A percentile compares a stretch with the other conserved stretches of the same genome.
phyloP scores from a whole-genome alignment of 2,113 vertebrate genomes.

The Salvator merianae region DNA sequence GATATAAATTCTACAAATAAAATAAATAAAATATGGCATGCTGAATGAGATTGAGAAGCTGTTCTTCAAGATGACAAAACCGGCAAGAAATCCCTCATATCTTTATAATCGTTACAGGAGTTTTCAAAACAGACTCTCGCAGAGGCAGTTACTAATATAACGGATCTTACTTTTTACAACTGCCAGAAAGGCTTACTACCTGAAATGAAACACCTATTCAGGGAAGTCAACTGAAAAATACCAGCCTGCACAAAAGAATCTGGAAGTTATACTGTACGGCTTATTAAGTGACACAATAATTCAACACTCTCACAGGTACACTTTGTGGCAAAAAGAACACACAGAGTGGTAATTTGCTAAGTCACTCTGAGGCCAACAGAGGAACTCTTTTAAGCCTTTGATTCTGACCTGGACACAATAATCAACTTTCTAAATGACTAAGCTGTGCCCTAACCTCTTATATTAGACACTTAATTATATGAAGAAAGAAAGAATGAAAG shows the following conservation, averaged over 20 bases:
- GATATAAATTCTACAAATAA: no score
- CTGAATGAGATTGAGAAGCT: not conserved
- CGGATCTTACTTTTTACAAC: no score
- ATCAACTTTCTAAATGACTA: not conserved
- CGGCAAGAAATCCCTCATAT: not conserved
- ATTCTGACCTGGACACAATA: no score
- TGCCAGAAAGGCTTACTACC: not conserved
- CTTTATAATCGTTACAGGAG: not conserved
- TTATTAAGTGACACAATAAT: not conserved
- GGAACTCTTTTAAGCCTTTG: no score
- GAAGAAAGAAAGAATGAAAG: no score
- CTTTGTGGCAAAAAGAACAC: not conserved
- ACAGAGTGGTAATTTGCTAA: not conserved
- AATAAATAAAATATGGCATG: no score
- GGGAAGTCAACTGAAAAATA: not conserved
- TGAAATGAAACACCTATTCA: not conserved
- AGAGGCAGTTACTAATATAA: not conserved
- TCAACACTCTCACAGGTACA: no score
- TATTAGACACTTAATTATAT: not conserved
- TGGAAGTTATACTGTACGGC: not conserved
- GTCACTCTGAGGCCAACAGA: not conserved
- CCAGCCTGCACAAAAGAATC: not conserved
- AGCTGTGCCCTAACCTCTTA: not conserved
- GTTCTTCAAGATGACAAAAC: not conserved
- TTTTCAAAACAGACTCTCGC: not conserved